Conservation (phyloP, 2,888 invertebrate genomes). For the Caenorhabditis sinica region DNA sequence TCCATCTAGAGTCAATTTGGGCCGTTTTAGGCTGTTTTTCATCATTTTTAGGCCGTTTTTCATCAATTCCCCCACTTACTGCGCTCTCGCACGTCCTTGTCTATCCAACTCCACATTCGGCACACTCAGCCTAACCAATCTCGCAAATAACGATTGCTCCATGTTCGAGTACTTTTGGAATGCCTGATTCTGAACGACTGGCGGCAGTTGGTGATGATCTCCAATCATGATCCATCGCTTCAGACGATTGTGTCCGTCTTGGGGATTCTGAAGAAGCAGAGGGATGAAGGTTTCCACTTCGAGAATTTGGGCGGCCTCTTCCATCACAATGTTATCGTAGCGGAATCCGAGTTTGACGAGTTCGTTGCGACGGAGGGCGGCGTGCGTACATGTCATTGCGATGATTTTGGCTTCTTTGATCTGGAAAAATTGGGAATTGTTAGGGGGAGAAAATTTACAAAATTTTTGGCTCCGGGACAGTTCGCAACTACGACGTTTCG, state of each 20-base stretch:
- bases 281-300: constrained; percentile 99
- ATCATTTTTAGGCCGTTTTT: not conserved
- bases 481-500: no score
- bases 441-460: not conserved
- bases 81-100: constrained; percentile 95
- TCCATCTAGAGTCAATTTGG: no score
- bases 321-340: constrained; percentile 97
- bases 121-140: constrained; percentile 95
- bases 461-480: not conserved
- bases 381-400: constrained; percentile 99
- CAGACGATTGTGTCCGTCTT: constrained; percentile 95
- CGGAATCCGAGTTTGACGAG: constrained; percentile 90
- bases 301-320: constrained; percentile 98
- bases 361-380: constrained; percentile 96
- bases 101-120: constrained; percentile 98
- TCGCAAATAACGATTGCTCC: constrained; percentile 98
- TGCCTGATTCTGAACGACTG: constrained; percentile 99
- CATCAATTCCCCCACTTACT: constrained; percentile 85
- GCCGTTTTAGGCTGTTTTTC: not conserved
- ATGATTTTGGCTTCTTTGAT: constrained; percentile 96
- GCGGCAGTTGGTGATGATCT: constrained; percentile 98
- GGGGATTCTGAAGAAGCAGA: constrained; percentile 93
- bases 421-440: constrained; percentile 61
- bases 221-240: constrained; percentile 99
- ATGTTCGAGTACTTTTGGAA: constrained; percentile 99